Percentiles rank a stretch among this genome's conserved stretches.
phyloP scores from a whole-genome alignment of 2,888 invertebrate genomes.

The Macropis europaea region DNA sequence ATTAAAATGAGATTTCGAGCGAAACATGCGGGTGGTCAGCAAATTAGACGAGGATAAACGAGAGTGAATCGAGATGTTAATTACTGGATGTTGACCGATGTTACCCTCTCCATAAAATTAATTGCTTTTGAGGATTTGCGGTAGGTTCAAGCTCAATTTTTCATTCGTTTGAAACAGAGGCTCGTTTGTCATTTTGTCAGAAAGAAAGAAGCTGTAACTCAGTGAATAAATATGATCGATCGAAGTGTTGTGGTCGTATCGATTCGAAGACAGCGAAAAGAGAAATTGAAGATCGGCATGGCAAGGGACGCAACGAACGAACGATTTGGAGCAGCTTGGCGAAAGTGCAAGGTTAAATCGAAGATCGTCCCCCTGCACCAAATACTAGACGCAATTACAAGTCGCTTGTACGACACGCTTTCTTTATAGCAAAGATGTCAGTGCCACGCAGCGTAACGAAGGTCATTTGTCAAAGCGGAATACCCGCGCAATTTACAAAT shows the following conservation, averaged over 20 bases:
- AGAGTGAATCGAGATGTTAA: conserved; percentile 8
- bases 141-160: neutral
- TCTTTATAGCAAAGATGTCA: conserved; percentile 52
- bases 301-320: neutral
- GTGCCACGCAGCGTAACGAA: conserved; percentile 53
- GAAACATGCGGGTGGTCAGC: neutral
- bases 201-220: no score
- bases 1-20: neutral
- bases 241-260: no score
- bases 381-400: conserved; percentile 44
- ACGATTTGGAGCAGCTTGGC: conserved; percentile 23
- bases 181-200: no score
- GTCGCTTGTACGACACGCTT: conserved; percentile 46
- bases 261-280: neutral
- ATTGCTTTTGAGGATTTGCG: neutral
- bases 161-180: no score
- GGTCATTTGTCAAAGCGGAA: conserved; percentile 47
- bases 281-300: neutral
- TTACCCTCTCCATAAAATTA: neutral
- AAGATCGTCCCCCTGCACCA: conserved; percentile 35
- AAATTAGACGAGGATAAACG: conserved; percentile 3
- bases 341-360: conserved; percentile 55
- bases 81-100: neutral
- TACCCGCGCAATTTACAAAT: conserved; percentile 37
- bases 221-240: no score